Conservation (phyloP, 2,888 invertebrate genomes). For the Coelopa pilipes region DNA sequence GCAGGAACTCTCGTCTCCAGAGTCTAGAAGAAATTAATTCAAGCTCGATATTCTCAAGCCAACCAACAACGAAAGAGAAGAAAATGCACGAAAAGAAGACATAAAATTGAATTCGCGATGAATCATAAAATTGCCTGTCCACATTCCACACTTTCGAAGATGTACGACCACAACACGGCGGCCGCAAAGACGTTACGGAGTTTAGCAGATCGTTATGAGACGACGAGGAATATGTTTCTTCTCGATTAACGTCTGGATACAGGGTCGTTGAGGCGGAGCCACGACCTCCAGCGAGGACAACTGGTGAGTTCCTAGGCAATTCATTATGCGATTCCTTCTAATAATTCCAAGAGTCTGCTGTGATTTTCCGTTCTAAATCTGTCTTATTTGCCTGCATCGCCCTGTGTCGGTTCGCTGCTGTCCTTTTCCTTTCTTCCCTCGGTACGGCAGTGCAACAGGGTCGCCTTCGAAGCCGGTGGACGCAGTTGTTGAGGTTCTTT, state of each 20-base stretch:
- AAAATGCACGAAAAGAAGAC: neutral
- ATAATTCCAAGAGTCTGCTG: neutral
- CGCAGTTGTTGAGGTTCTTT: slow-evolving; percentile 5
- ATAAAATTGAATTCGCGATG: slow-evolving; percentile 12
- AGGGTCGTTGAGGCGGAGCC: neutral
- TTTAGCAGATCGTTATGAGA: slow-evolving; percentile 27
- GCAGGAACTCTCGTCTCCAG: neutral
- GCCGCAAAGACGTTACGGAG: neutral
- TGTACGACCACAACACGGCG: slow-evolving; percentile 15
- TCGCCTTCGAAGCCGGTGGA: slow-evolving; percentile 2
- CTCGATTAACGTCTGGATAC: neutral
- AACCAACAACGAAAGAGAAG: neutral
- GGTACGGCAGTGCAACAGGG: neutral
- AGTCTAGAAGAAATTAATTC: too few species aligned
- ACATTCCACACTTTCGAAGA: slow-evolving; percentile 23
- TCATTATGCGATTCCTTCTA: neutral
- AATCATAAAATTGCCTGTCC: slow-evolving; percentile 15
- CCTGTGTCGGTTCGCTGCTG: slow-evolving; percentile 6
- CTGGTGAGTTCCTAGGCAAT: neutral
- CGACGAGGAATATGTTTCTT: slow-evolving; percentile 16
- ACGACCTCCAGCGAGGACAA: neutral
- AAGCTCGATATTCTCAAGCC: neutral
- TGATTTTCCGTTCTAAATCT: neutral
- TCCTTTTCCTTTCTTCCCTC: neutral
- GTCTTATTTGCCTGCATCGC: neutral